phyloP scores from a whole-genome alignment of 2,888 invertebrate genomes.

The Homarus gammarus region DNA sequence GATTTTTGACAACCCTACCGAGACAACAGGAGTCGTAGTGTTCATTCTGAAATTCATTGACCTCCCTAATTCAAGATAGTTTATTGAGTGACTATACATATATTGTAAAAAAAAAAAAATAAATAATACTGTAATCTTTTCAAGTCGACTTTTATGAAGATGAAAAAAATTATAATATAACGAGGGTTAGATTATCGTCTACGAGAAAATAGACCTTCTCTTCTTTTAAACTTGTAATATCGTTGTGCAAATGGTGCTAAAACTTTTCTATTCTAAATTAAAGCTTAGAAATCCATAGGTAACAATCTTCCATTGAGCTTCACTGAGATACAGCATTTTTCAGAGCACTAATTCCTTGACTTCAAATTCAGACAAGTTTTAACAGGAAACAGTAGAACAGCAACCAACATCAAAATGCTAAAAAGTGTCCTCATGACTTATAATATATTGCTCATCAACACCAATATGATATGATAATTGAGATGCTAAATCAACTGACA shows the following conservation, averaged over 20 bases:
- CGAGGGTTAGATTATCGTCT: not conserved
- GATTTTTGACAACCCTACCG: no score
- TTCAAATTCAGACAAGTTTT: slow-evolving; percentile 50
- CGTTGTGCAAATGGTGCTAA: slow-evolving; percentile 45
- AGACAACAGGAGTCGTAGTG: no score
- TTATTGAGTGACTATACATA: no score
- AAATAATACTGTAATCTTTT: no score
- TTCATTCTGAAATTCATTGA: no score
- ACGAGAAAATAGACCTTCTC: slow-evolving; percentile 1
- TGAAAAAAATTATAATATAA: not conserved
- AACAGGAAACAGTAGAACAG: slow-evolving; percentile 62
- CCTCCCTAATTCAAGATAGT: no score
- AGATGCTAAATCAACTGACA: slow-evolving; percentile 54
- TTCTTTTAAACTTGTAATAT: slow-evolving; percentile 23
- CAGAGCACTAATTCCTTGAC: slow-evolving; percentile 30
- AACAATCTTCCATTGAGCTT: slow-evolving; percentile 65
- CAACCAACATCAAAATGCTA: slow-evolving; percentile 60
- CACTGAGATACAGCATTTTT: slow-evolving; percentile 51
- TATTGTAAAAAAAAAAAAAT: no score
- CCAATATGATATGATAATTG: slow-evolving; percentile 61
- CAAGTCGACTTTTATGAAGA: not conserved
- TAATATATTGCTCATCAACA: slow-evolving; percentile 67
- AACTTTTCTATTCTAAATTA: slow-evolving; percentile 47
- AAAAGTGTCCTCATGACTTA: slow-evolving; percentile 58
- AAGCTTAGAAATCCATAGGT: slow-evolving; percentile 47